phyloP scores from a whole-genome alignment of 2,113 vertebrate genomes.

The Macquaria australasica region DNA sequence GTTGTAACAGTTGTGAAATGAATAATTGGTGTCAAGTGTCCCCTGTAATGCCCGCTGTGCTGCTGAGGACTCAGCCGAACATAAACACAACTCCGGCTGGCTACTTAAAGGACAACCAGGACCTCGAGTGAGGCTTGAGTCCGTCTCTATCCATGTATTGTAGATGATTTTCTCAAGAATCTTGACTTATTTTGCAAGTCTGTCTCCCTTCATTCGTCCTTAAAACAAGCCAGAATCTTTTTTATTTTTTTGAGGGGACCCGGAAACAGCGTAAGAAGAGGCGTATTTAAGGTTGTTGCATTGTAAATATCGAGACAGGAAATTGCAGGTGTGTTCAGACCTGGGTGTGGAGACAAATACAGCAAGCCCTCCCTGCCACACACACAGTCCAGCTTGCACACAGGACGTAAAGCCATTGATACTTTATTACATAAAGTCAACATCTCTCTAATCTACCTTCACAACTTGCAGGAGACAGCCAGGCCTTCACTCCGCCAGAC shows the following conservation, averaged over 20 bases:
- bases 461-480: constrained; percentile 37
- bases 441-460: constrained; percentile 25
- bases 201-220: neutral
- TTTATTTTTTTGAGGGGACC: neutral
- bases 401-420: constrained; percentile 26
- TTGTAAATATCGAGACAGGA: constrained; percentile 62
- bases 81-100: constrained; percentile 29
- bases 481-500: constrained; percentile 31
- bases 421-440: constrained; percentile 2
- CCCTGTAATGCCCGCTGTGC: constrained; percentile 39
- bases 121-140: constrained; percentile 5
- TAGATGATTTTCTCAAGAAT: constrained; percentile 4
- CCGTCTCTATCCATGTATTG: neutral
- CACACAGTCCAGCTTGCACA: constrained; percentile 30
- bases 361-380: constrained; percentile 54
- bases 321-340: constrained; percentile 81
- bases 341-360: constrained; percentile 80
- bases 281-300: constrained; percentile 14
- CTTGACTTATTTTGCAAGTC: neutral
- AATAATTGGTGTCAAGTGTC: constrained; percentile 65
- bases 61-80: constrained; percentile 32
- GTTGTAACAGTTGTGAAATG: constrained; percentile 61
- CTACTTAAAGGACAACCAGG: constrained; percentile 25
- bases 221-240: neutral
- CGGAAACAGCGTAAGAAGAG: neutral